Conservation (phyloP, 2,888 invertebrate species). For the Lycophotia porphyrea region DNA sequence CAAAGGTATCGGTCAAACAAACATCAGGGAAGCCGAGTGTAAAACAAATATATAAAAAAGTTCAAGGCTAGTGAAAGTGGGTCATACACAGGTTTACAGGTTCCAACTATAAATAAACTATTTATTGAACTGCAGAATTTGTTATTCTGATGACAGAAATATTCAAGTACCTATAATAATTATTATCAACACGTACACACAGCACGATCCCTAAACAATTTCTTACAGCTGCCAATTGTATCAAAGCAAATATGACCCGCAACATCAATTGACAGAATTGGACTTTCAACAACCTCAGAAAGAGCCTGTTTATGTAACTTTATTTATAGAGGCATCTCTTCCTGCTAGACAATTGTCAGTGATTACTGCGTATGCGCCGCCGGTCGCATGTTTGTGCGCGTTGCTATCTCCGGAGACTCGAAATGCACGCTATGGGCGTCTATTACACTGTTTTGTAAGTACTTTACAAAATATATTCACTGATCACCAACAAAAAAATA, state of each 20-base stretch:
- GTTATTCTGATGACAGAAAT: not conserved
- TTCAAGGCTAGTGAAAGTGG: not conserved
- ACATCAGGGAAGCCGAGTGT: not conserved
- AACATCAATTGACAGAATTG: constrained; percentile 50
- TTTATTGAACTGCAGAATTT: not conserved
- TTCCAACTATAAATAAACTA: not conserved
- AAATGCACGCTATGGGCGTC: constrained; percentile 39
- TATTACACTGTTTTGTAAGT: constrained; percentile 39
- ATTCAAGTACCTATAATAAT: no score
- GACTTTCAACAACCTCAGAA: constrained; percentile 43
- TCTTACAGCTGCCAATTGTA: constrained; percentile 38
- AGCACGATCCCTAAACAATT: constrained; percentile 7
- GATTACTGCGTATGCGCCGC: constrained; percentile 54
- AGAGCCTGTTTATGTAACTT: constrained; percentile 49
- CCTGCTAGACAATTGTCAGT: constrained; percentile 55
- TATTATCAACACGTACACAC: not conserved
- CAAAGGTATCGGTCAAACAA: no score
- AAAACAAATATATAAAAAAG: not conserved
- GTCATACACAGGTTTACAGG: not conserved
- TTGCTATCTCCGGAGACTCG: constrained; percentile 37
- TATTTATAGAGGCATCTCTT: constrained; percentile 47
- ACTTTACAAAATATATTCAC: not conserved
- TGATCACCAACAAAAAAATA: not conserved
- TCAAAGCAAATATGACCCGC: constrained; percentile 22
- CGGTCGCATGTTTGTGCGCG: constrained; percentile 48